Evolutionary conservation across 64 coral and sea anemone genomes (phyloP), one percentile per base, ranked within the genome.

Genomic region (Montipora capricornis): DNA sequence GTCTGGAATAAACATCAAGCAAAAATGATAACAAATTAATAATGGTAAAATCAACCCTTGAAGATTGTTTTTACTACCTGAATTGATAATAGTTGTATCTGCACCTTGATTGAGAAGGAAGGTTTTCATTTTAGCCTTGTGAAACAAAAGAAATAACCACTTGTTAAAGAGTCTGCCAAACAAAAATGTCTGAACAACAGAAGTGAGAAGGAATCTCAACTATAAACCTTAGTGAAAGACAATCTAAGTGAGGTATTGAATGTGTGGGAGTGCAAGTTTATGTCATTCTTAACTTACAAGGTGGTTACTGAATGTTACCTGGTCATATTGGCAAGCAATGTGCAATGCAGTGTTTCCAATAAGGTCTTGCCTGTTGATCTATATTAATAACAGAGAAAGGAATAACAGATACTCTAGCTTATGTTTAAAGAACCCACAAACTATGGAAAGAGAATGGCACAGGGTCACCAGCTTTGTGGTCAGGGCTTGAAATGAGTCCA

Each of bases 291-390:
- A 24, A 24, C 20, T 13, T 68, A 71, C 4, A 71, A 2, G 68
- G n/a, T 20, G 3, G 68, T 24, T 20, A 62, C 3, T 83, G 44
- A 1, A 82, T 22, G 19, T 67, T 91, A 94, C 95, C 95, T 96
- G 84, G 1, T 91, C 76, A 47, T 96, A 79, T 67, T 84, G 73
- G 16, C 95, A 96, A 47, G 95, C 95, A 87, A 94, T 96, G 75
- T 96, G 95, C 24, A 96, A 71, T 9, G 95, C 95, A 10, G 95
- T 90, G 60, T 96, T 96, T 51, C 95, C 95, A 80, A 96, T 89
- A 44, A 96, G 83, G 48, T 96, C 95, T 53, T 96, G 95, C 75
- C 87, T 89, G 92, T 96, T 87, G 79, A 96, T 94, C 95, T 96
- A 66, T 26, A 11, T 44, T 46, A 44, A 46, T 37, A 84, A 49